Evolutionary conservation across 2,797 vertebrate species (phyloP).

Genomic region (Rhinichthys osculus): DNA sequence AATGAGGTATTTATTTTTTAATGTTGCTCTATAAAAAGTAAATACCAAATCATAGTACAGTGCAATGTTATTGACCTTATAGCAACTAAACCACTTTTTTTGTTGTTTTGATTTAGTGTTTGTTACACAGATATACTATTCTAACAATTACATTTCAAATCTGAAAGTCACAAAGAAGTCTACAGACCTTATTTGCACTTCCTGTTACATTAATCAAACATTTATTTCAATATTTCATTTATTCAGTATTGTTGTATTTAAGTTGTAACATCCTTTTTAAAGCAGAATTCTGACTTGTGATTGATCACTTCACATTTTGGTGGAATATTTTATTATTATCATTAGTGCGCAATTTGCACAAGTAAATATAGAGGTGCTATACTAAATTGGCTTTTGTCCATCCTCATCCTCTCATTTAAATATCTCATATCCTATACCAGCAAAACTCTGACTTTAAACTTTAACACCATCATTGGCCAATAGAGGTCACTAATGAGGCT

Average conservation of each 20-base stretch:
- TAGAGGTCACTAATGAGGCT: slow-evolving; percentile 38
- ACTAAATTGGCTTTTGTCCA: neutral
- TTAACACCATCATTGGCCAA: slow-evolving; percentile 7
- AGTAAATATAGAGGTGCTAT: neutral
- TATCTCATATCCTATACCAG: too few relatives aligned
- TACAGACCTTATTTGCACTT: neutral
- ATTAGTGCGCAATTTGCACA: neutral
- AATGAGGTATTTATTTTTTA: neutral
- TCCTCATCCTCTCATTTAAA: neutral
- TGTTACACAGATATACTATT: neutral
- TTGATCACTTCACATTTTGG: neutral
- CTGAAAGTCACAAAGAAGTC: neutral
- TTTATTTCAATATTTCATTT: neutral
- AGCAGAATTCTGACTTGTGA: neutral
- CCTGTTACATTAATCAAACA: neutral
- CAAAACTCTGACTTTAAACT: too few relatives aligned
- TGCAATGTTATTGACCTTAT: neutral
- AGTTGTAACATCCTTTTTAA: neutral
- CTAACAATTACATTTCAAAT: neutral
- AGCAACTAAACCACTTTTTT: neutral
- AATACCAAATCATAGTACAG: too few relatives aligned
- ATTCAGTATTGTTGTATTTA: neutral
- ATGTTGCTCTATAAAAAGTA: neutral
- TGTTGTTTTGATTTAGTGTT: neutral
- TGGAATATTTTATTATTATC: neutral